phyloP scores from a whole-genome alignment of 2,113 vertebrate species.

The Heterotis niloticus region DNA sequence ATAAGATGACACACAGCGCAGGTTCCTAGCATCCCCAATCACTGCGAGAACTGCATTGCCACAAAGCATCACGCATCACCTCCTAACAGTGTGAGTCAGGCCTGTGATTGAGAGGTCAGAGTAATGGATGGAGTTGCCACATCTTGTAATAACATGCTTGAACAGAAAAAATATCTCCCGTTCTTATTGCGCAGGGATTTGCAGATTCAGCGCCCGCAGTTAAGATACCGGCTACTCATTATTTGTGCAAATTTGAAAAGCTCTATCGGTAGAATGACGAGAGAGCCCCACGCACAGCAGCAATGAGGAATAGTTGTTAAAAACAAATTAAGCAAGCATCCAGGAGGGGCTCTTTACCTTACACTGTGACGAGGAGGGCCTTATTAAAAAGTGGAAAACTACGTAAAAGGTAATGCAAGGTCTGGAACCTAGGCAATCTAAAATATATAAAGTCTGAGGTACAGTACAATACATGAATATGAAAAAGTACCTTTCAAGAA shows the following conservation, averaged over 20 bases:
- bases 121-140: conserved; percentile 25
- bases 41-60: not conserved
- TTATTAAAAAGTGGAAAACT: not conserved
- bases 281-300: conserved; percentile 33
- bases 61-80: not conserved
- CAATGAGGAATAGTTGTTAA: conserved; percentile 1
- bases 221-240: conserved; percentile 42
- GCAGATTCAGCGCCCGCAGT: conserved; percentile 41
- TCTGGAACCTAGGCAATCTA: conserved; percentile 18
- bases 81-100: not conserved
- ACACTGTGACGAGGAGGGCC: not conserved
- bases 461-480: conserved; percentile 38
- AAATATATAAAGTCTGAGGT: conserved; percentile 29
- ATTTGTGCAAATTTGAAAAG: conserved; percentile 45
- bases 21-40: not conserved
- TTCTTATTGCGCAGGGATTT: conserved; percentile 23
- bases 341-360: not conserved
- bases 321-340: conserved; percentile 14
- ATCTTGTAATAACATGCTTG: conserved; percentile 28
- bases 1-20: not conserved
- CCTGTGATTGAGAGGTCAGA: conserved; percentile 33
- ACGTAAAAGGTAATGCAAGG: not conserved
- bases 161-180: conserved; percentile 24
- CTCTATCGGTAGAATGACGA: conserved; percentile 33
- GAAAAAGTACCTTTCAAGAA: conserved; percentile 25